Evolutionary conservation across 1,140 invertebrate species (phyloP).

Genomic region (Pseudomyrmex concolor): DNA sequence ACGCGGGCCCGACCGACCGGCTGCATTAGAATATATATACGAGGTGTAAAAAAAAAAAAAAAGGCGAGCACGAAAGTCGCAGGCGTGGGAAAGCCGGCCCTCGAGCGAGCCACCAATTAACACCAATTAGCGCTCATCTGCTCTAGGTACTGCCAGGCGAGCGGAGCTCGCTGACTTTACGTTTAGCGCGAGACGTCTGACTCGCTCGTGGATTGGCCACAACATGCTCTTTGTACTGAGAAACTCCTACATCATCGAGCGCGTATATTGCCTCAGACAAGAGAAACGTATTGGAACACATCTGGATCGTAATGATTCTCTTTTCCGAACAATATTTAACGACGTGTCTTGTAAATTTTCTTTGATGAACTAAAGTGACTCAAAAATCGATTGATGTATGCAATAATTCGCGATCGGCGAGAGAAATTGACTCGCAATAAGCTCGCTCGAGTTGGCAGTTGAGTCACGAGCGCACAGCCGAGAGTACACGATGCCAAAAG

Average conservation of each 20-base stretch:
- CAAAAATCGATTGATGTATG: constrained; percentile 4
- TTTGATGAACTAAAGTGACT: neutral
- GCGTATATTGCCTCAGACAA: constrained; percentile 23
- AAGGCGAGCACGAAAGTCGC: constrained; percentile 74
- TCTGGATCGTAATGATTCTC: neutral
- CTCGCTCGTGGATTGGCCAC: constrained; percentile 59
- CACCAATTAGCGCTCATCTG: constrained; percentile 78
- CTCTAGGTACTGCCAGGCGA: constrained; percentile 73
- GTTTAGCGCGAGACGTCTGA: constrained; percentile 71
- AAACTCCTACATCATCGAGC: constrained; percentile 10
- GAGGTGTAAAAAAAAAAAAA: constrained; percentile 68
- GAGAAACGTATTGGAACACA: neutral
- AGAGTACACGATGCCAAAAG: constrained; percentile 27
- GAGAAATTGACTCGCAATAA: constrained; percentile 33
- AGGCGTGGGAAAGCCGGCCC: constrained; percentile 74
- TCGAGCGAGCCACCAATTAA: constrained; percentile 77
- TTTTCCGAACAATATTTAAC: neutral
- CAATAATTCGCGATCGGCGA: constrained; percentile 35
- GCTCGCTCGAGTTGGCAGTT: constrained; percentile 48
- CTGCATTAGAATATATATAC: constrained; percentile 63
- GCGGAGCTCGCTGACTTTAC: constrained; percentile 67
- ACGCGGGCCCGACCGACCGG: constrained; percentile 7
- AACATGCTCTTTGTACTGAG: constrained; percentile 64
- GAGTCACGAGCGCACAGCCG: constrained; percentile 40
- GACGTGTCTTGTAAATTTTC: neutral